phyloP scores from a whole-genome alignment of 2,113 vertebrate species.

The Callipepla squamata region DNA sequence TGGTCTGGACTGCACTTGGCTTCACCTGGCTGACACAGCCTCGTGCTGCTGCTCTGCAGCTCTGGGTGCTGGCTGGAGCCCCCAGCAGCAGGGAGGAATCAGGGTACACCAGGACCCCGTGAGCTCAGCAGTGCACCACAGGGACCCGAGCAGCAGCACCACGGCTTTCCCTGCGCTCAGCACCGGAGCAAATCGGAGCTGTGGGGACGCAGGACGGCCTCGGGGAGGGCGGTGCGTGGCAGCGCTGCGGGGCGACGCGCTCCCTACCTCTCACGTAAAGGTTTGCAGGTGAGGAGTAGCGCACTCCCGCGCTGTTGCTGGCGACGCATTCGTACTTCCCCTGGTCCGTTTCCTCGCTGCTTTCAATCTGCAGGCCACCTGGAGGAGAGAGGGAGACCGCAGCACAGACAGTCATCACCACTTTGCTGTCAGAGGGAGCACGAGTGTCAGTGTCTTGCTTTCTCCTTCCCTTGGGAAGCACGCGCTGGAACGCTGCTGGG shows the following conservation, averaged over 20 bases:
- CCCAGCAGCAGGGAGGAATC: not conserved
- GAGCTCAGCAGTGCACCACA: not conserved
- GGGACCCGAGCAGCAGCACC: not conserved
- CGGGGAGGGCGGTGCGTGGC: conserved; percentile 1
- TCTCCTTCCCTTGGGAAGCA: not conserved
- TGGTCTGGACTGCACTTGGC: rapidly evolving
- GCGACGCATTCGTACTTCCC: conserved; percentile 99
- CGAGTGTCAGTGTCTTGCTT: rapidly evolving
- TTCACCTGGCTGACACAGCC: not conserved
- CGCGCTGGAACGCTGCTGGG: rapidly evolving
- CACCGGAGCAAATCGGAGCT: not conserved
- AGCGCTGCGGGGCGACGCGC: conserved; percentile 69
- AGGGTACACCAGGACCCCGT: not conserved
- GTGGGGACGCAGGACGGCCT: conserved; percentile 46
- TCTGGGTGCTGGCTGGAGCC: not conserved
- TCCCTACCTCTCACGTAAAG: conserved; percentile 99
- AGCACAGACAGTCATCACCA: conserved; percentile 33
- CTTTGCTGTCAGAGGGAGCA: not conserved
- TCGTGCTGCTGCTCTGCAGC: rapidly evolving
- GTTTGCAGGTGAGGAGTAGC: conserved; percentile 97
- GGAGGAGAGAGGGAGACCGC: conserved; percentile 62
- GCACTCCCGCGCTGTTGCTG: conserved; percentile 95
- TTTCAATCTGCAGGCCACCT: conserved; percentile 99
- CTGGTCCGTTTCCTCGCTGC: conserved; percentile 98
- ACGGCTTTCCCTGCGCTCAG: not conserved